Conservation (phyloP, 2,888 invertebrate genomes). For the Bombylius discolor region DNA sequence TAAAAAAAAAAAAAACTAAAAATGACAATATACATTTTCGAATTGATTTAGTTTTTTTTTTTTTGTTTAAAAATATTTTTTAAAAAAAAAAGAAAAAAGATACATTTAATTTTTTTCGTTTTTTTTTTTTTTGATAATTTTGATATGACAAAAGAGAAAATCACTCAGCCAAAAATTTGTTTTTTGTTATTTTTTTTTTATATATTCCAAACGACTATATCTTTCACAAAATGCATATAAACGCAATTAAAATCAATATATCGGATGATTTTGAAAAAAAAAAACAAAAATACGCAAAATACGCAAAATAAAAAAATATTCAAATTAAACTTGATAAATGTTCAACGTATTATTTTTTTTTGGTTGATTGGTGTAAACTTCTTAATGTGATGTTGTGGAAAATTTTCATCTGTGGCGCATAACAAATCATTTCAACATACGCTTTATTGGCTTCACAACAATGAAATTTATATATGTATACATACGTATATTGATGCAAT, state of each 20-base stretch:
- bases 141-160: constrained; percentile 4
- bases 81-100: no score
- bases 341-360: no score
- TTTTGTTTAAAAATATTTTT: no score
- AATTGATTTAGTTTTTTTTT: no score
- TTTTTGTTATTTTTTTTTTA: constrained; percentile 14
- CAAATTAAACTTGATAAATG: background rate
- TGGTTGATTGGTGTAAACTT: background rate
- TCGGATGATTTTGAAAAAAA: background rate
- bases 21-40: no score
- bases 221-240: background rate
- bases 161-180: constrained; percentile 10
- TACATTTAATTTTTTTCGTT: background rate
- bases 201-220: constrained; percentile 2
- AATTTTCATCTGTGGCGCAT: background rate
- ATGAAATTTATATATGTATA: no score
- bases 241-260: no score
- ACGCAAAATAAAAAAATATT: background rate
- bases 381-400: background rate
- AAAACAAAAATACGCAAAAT: background rate
- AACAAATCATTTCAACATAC: constrained; percentile 2
- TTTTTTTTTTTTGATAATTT: constrained; percentile 8
- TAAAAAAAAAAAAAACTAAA: no score
- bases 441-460: background rate
- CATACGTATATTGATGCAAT: constrained; percentile 1